These are phyloP conservation scores for Nymphalis urticae DNA, from an alignment of 2,888 invertebrate species.

Conservation along the genomic window DNA sequence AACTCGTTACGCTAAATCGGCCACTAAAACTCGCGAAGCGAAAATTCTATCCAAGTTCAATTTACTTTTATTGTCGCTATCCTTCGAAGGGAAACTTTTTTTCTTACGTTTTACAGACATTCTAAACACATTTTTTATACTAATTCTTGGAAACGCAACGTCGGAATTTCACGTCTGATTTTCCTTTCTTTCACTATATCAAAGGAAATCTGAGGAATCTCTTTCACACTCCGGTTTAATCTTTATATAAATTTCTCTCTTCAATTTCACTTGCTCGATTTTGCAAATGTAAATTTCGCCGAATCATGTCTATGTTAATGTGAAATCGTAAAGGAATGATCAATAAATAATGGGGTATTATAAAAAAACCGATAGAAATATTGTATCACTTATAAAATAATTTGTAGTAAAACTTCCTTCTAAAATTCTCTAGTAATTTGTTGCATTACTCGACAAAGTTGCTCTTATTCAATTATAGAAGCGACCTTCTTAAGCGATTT, in stretches of 20 bases:
- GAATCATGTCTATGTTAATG: background rate
- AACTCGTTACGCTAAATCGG: constrained; percentile 79
- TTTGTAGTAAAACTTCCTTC: no score
- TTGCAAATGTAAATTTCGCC: background rate
- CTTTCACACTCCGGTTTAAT: constrained; percentile 23
- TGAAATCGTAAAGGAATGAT: no score
- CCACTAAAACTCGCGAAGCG: constrained; percentile 80
- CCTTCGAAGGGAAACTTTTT: constrained; percentile 60
- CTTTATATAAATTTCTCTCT: constrained; percentile 18
- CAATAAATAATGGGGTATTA: no score
- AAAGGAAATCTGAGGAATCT: constrained; percentile 49
- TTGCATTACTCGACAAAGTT: no score
- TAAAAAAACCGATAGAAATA: no score
- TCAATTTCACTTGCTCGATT: constrained; percentile 4
- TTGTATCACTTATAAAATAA: no score
- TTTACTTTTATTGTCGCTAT: constrained; percentile 80
- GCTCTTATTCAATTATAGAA: no score
- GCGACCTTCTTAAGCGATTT: no score
- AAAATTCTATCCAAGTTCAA: constrained; percentile 80
- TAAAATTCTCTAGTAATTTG: no score
- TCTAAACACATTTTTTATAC: constrained; percentile 70
- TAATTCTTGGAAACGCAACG: constrained; percentile 60
- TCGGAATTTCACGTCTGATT: constrained; percentile 53
- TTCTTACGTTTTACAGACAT: constrained; percentile 60
- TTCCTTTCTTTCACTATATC: constrained; percentile 55